Conservation (phyloP, 2,113 vertebrate genomes). For the Anguilla rostrata region DNA sequence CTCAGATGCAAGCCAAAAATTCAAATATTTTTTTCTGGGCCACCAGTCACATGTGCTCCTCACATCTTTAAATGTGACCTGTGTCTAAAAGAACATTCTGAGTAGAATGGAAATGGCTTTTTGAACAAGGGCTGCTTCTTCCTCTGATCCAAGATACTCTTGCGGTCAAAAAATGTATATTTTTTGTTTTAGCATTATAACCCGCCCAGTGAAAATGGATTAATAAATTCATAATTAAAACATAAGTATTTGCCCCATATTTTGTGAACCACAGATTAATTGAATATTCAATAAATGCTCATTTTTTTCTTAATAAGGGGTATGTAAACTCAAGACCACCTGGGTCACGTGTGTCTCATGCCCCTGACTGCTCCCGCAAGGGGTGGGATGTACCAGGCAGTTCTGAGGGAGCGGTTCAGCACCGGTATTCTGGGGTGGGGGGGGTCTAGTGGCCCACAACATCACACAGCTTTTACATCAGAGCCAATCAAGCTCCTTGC, state of each 20-base stretch:
- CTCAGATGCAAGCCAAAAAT: not conserved
- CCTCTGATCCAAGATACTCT: not conserved
- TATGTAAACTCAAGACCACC: not conserved
- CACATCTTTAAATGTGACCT: no score
- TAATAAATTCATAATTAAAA: not conserved
- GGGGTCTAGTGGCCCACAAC: not conserved
- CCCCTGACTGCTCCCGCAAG: not conserved
- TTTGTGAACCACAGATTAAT: no score
- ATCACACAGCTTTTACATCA: conserved; percentile 1
- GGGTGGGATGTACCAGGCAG: not conserved
- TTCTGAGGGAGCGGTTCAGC: not conserved
- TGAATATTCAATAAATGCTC: no score
- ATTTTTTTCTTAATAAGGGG: no score
- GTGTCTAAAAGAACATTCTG: no score
- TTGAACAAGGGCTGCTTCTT: not conserved
- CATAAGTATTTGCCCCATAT: not conserved
- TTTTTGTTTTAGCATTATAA: not conserved
- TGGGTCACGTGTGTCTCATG: not conserved
- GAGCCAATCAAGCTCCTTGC: not conserved
- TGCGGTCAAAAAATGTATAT: not conserved
- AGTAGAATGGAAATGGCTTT: no score
- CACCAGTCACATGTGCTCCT: no score
- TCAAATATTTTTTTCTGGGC: no score
- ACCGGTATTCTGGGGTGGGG: no score
- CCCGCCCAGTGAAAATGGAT: not conserved